Evolutionary conservation across 2,113 vertebrate genomes (phyloP).

Genomic region (Mesocricetus auratus): DNA sequence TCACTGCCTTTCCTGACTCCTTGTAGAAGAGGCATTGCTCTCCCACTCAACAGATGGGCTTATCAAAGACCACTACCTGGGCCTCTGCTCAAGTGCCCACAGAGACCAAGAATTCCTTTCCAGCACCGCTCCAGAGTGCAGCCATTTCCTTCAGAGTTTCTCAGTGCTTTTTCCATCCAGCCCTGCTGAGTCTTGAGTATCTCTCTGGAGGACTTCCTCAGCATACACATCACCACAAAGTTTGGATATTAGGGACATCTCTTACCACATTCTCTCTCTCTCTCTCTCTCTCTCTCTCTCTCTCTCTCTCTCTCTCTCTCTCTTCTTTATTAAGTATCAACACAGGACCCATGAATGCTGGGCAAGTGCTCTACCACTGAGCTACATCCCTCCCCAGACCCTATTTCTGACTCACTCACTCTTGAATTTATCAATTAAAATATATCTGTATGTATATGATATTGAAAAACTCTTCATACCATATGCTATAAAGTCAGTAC

Average conservation of each 20-base stretch:
- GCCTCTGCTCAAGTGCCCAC: not conserved
- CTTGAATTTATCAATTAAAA: not conserved
- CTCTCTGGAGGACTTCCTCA: not conserved
- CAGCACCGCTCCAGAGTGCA: not conserved
- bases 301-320: too few relatives aligned
- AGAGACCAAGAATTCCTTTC: not conserved
- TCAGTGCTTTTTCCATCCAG: not conserved
- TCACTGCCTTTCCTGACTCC: not conserved
- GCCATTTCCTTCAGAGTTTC: not conserved
- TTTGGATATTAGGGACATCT: not conserved
- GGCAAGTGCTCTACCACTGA: not conserved
- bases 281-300: not conserved
- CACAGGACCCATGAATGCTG: not conserved
- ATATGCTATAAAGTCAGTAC: not conserved
- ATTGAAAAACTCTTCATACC: not conserved
- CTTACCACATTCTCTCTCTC: too few relatives aligned
- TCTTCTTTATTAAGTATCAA: not conserved
- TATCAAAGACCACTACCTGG: fast-evolving
- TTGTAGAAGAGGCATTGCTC: not conserved
- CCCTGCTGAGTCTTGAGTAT: not conserved
- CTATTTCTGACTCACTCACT: not conserved
- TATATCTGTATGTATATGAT: not conserved
- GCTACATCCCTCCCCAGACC: not conserved
- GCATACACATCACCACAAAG: not conserved
- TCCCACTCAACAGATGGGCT: not conserved